Conservation (phyloP, 2,888 invertebrate genomes). For the Unio delphinus region DNA sequence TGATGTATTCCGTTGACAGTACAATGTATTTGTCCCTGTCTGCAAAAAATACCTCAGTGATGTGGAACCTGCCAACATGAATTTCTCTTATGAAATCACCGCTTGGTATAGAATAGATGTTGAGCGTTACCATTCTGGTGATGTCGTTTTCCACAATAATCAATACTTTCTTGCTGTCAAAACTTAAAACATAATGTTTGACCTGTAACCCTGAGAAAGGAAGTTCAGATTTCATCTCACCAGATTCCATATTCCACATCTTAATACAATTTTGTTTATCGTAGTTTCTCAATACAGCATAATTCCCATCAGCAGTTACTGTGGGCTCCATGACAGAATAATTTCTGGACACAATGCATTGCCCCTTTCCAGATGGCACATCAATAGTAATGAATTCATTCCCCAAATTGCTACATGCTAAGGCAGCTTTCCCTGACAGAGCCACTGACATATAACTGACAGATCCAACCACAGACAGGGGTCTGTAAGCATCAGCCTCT, state of each 20-base stretch:
- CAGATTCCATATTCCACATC: conserved; percentile 36
- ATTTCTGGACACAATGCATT: conserved; percentile 25
- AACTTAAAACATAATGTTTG: conserved; percentile 32
- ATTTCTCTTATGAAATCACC: conserved; percentile 14
- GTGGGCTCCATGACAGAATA: conserved; percentile 37
- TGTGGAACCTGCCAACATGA: conserved; percentile 15
- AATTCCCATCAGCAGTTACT: conserved; percentile 40
- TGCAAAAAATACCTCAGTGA: conserved; percentile 29
- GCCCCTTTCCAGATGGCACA: conserved; percentile 22
- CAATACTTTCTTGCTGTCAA: conserved; percentile 26
- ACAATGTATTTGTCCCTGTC: conserved; percentile 21
- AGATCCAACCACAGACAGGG: conserved; percentile 35
- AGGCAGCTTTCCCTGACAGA: conserved; percentile 21
- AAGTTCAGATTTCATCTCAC: conserved; percentile 21
- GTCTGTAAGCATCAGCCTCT: conserved; percentile 22
- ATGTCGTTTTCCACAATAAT: conserved; percentile 20
- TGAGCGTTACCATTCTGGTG: conserved; percentile 7
- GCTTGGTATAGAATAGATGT: conserved; percentile 18
- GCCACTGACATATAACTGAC: conserved; percentile 34
- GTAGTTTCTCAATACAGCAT: conserved; percentile 42
- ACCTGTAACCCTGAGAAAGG: conserved; percentile 35
- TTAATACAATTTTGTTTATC: conserved; percentile 30
- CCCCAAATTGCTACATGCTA: conserved; percentile 33
- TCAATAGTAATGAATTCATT: conserved; percentile 40
- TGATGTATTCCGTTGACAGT: too few species aligned